A percentile compares a stretch with the other conserved stretches of the same genome.
Evolutionary conservation across 2,888 invertebrate species (phyloP).

Genomic region (Anoplius nigerrimus): DNA sequence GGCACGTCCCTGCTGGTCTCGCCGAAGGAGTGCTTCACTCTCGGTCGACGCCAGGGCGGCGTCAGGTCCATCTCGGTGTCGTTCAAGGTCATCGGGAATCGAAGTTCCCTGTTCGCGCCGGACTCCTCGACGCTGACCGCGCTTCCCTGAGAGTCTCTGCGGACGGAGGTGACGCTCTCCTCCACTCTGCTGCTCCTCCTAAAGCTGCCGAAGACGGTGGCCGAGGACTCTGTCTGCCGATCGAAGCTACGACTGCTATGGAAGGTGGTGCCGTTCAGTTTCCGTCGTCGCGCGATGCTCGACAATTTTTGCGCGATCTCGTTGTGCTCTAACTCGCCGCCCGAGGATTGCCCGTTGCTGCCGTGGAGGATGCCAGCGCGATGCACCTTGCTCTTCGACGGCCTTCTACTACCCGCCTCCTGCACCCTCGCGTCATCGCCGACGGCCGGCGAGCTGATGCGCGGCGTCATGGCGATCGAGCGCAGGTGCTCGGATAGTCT

Average conservation of each 20-base stretch:
- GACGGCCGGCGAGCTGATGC: slow-evolving; percentile 9
- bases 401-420: background rate
- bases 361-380: slow-evolving; percentile 14
- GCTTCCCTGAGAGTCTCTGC: background rate
- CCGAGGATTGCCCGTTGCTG: slow-evolving; percentile 21
- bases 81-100: background rate
- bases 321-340: slow-evolving; percentile 52
- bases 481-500: slow-evolving; percentile 86
- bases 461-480: slow-evolving; percentile 55
- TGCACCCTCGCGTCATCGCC: background rate
- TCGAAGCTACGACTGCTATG: slow-evolving; percentile 63
- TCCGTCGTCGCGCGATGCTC: slow-evolving; percentile 63
- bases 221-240: slow-evolving; percentile 25
- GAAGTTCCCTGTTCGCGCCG: background rate
- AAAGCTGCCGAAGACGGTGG: slow-evolving; percentile 38
- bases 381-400: background rate
- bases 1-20: slow-evolving; percentile 72
- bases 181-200: slow-evolving; percentile 25
- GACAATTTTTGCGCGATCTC: slow-evolving; percentile 71
- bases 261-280: slow-evolving; percentile 70
- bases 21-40: slow-evolving; percentile 67
- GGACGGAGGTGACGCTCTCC: slow-evolving; percentile 12
- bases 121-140: background rate
- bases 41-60: slow-evolving; percentile 68
- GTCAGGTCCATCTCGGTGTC: slow-evolving; percentile 64